Base-by-base conservation (phyloP, 2,888 invertebrate species). In the Tuta absoluta region DNA sequence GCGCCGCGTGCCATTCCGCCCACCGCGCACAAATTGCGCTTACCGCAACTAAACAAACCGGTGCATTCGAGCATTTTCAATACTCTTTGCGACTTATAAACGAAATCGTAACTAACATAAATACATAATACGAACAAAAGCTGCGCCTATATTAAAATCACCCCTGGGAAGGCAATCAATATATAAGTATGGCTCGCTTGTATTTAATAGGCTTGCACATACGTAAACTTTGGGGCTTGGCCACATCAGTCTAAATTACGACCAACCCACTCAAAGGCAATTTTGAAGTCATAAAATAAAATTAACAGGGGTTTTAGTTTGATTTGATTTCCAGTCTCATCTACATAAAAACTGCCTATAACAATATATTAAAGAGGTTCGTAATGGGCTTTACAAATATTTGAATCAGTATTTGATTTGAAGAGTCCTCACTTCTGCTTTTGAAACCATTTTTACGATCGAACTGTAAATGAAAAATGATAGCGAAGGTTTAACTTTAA, bases 1-100 rank as follows among this genome's bases (percentile, higher is more conserved):
- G 75, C 82, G 68, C 72, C 80, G 85, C 87, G 80, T 88, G 83
- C 89, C 87, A 85, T 88, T 89, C 87, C 87, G 80, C 87, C 88
- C 82, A 86, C 86, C 80, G 80, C 79, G 73, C 78, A 79, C 80
- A 37, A n/a, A 75, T 75, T 78, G 77, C 77, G 76, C 68, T 72
- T 72, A 69, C 65, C 61, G 56, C 65, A 63, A 28, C 45, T 56
- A 66, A 66, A 61, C 63, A 63, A 61, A 66, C 60, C 23, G 24
- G 48, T 60, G 65, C 63, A 63, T 37, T 48, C 38, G 41, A 41
- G 17, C 49, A 64, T 38, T 24, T 24, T 53, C 48, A 61, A 63
- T 48, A 48, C 37, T 61, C 48, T 11, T 24, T 59, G 5, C 37
- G 19, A 61, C 61, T 21, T 28, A 49, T 45, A 24, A 60, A 14